Percentiles rank a stretch among this genome's conserved stretches.
Conservation (phyloP, 2,888 invertebrate species). For the Synergus laeviventris region DNA sequence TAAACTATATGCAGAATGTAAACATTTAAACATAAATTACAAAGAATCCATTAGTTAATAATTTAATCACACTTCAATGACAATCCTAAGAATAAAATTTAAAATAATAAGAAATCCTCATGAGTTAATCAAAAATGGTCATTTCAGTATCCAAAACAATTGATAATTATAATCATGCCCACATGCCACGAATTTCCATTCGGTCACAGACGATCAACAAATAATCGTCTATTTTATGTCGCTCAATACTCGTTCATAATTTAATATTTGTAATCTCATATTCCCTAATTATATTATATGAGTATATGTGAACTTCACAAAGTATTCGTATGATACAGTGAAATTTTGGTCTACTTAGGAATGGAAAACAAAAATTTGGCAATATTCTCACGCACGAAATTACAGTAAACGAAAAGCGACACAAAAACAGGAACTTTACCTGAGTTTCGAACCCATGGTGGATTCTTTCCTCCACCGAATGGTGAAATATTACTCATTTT, state of each 20-base stretch:
- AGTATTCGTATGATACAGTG: not conserved
- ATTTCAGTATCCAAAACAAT: not conserved
- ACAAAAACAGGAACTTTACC: slow-evolving; percentile 66
- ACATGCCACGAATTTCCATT: not conserved
- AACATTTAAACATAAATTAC: not conserved
- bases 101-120: not conserved
- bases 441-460: slow-evolving; percentile 87
- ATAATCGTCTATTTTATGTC: not conserved
- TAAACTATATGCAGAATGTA: not conserved
- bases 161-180: not conserved
- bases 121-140: not conserved
- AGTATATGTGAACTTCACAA: not conserved
- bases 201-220: not conserved
- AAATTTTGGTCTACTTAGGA: not conserved
- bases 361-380: not conserved
- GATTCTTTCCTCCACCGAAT: slow-evolving; percentile 85
- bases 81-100: not conserved
- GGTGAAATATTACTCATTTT: slow-evolving; percentile 78
- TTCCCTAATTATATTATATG: not conserved
- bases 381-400: not conserved
- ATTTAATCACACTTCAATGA: not conserved
- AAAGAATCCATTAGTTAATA: not conserved
- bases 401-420: not conserved
- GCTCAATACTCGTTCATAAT: not conserved
- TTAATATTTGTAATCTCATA: not conserved